phyloP scores from a whole-genome alignment of 2,113 vertebrate species.

The Lagenorhynchus albirostris region DNA sequence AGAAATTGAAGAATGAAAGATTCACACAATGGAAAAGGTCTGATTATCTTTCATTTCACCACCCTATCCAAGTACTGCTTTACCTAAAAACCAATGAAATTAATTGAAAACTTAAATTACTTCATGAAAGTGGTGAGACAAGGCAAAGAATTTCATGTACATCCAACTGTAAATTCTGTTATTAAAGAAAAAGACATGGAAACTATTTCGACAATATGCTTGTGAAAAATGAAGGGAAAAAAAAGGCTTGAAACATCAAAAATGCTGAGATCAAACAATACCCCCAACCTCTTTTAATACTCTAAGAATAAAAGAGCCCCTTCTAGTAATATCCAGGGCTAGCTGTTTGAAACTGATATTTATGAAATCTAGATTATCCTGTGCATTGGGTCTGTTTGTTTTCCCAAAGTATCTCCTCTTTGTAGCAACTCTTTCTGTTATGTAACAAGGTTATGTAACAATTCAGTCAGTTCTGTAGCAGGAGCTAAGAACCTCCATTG shows the following conservation, averaged over 20 bases:
- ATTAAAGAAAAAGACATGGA: conserved; percentile 54
- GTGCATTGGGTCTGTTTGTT: conserved; percentile 49
- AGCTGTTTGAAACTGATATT: conserved; percentile 50
- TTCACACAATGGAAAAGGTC: neutral
- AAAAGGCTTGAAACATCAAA: conserved; percentile 57
- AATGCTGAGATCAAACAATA: conserved; percentile 69
- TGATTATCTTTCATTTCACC: conserved; percentile 36
- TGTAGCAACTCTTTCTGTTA: neutral
- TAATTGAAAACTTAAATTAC: conserved; percentile 62
- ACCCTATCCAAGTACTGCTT: neutral
- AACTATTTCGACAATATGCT: conserved; percentile 59
- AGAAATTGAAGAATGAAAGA: conserved; percentile 46
- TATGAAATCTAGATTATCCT: conserved; percentile 31
- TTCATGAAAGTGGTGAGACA: conserved; percentile 22
- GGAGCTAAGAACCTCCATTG: neutral
- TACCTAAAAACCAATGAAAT: conserved; percentile 47
- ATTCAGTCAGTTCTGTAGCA: neutral
- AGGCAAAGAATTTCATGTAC: conserved; percentile 43
- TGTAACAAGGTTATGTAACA: conserved; percentile 2
- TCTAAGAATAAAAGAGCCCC: conserved; percentile 42
- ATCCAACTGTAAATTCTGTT: conserved; percentile 59
- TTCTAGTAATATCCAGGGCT: conserved; percentile 48
- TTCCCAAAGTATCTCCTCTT: neutral
- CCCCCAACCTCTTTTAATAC: conserved; percentile 54
- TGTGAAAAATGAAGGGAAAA: neutral